Evolutionary conservation across 2,888 invertebrate genomes (phyloP).

Genomic region (Cryptophagus acutangulus): DNA sequence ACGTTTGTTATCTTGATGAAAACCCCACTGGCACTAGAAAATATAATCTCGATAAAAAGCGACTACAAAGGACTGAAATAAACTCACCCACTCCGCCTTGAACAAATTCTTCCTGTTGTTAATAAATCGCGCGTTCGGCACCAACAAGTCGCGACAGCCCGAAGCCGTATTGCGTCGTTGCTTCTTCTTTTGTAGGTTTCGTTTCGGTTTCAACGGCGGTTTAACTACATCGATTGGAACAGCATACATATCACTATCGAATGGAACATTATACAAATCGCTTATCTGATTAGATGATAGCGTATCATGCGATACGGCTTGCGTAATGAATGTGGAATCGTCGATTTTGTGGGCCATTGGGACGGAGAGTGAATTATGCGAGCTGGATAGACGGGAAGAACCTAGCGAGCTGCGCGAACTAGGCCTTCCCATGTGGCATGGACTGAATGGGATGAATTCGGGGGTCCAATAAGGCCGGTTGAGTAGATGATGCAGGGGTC

Average conservation of each 20-base stretch:
- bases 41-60: conserved; percentile 15
- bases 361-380: conserved; percentile 74
- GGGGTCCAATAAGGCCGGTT: conserved; percentile 51
- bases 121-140: conserved; percentile 21
- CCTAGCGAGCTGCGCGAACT: conserved; percentile 73
- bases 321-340: conserved; percentile 82
- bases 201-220: conserved; percentile 52
- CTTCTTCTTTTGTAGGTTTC: conserved; percentile 45
- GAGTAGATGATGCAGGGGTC: conserved; percentile 24
- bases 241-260: conserved; percentile 83
- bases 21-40: conserved; percentile 39
- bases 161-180: conserved; percentile 43
- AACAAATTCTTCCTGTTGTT: conserved; percentile 20
- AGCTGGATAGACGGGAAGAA: conserved; percentile 74
- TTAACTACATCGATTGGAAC: conserved; percentile 77
- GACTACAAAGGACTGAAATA: not conserved
- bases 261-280: conserved; percentile 83
- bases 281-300: conserved; percentile 71
- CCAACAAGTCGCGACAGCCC: conserved; percentile 44
- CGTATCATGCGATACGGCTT: conserved; percentile 83
- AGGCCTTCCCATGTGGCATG: conserved; percentile 57
- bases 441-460: conserved; percentile 59
- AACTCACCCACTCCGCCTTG: conserved; percentile 17
- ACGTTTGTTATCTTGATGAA: conserved; percentile 52
- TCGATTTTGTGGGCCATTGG: conserved; percentile 69